phyloP scores from a whole-genome alignment of 2,888 invertebrate genomes.

The Lepas anatifera region DNA sequence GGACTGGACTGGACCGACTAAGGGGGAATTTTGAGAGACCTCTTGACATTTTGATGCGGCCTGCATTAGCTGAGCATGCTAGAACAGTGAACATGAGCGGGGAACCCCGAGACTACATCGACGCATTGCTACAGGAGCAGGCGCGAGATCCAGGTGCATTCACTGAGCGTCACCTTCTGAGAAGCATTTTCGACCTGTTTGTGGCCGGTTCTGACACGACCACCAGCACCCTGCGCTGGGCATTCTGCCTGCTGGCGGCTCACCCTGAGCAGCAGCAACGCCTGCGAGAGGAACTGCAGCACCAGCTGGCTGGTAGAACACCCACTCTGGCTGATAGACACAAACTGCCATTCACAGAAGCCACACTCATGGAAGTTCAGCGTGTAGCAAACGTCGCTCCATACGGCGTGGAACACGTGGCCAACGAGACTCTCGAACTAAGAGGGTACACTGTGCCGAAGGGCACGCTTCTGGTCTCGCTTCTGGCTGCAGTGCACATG shows the following conservation, averaged over 20 bases:
- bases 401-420: constrained; percentile 14
- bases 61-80: neutral
- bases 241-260: constrained; percentile 10
- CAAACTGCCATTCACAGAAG: constrained; percentile 10
- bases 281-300: neutral
- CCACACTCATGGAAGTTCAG: constrained; percentile 13
- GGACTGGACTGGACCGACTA: neutral
- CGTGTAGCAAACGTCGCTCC: constrained; percentile 10
- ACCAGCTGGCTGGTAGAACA: neutral
- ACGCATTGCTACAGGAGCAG: constrained; percentile 23
- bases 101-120: constrained; percentile 22
- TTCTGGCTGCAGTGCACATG: constrained; percentile 16
- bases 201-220: constrained; percentile 17
- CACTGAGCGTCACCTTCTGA: neutral
- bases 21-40: neutral
- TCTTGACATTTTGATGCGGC: neutral
- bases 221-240: constrained; percentile 13
- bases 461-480: constrained; percentile 16
- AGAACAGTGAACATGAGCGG: constrained; percentile 10
- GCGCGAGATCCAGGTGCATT: constrained; percentile 12
- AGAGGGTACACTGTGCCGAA: constrained; percentile 16
- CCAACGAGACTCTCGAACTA: constrained; percentile 13
- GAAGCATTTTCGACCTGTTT: constrained; percentile 11
- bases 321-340: neutral
- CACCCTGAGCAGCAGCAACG: neutral